phyloP scores from a whole-genome alignment of 2,888 invertebrate genomes.

The Antheraea yamamai region DNA sequence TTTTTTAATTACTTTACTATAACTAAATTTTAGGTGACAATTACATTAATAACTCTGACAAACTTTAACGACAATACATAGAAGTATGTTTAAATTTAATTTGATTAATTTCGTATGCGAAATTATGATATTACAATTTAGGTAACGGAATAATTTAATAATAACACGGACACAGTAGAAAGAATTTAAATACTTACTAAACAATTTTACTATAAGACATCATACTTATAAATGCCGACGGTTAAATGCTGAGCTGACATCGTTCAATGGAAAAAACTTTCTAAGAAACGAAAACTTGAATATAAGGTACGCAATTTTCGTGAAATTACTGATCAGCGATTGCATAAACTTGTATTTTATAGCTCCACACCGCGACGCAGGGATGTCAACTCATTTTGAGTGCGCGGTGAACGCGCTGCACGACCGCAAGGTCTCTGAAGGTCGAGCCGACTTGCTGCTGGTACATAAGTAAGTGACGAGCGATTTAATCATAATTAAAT shows the following conservation, averaged over 20 bases:
- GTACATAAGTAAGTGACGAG: slow-evolving; percentile 14
- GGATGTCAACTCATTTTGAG: slow-evolving; percentile 35
- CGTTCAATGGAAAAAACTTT: not conserved
- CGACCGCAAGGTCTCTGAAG: slow-evolving; percentile 37
- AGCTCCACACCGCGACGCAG: slow-evolving; percentile 12
- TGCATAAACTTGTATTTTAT: slow-evolving; percentile 31
- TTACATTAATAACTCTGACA: too few relatives aligned
- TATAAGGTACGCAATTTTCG: slow-evolving; percentile 36
- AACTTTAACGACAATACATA: too few relatives aligned
- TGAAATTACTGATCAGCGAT: slow-evolving; percentile 35
- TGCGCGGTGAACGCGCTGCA: slow-evolving; percentile 30
- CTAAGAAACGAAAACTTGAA: slow-evolving; percentile 27
- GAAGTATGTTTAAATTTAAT: too few relatives aligned
- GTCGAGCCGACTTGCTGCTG: slow-evolving; percentile 22
- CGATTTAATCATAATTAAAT: not conserved
- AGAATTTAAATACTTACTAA: not conserved
- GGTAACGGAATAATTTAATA: not conserved
- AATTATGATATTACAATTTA: not conserved
- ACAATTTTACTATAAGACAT: not conserved
- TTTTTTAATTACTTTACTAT: too few relatives aligned
- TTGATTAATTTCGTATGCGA: too few relatives aligned
- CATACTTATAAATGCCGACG: not conserved
- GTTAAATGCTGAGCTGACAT: not conserved
- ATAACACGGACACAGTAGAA: not conserved
- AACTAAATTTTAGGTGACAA: too few relatives aligned